Conservation (phyloP, 1,140 invertebrate species). For the Psilanteris sp. region DNA sequence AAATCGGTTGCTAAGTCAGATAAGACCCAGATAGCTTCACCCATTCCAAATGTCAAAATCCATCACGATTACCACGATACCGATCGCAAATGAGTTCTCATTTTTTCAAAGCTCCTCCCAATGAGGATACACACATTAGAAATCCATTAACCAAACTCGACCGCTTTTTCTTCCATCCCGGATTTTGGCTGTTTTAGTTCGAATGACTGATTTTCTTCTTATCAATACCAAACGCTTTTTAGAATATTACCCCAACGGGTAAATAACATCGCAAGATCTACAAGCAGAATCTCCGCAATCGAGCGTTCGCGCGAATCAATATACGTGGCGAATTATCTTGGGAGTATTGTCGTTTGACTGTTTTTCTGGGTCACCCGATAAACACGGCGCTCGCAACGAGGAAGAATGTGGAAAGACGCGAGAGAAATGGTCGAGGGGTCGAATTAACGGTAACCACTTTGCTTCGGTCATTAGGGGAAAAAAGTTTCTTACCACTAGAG, state of each 20-base stretch:
- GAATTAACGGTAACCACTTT: constrained; percentile 77
- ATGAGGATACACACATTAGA: constrained; percentile 15
- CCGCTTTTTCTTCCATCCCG: constrained; percentile 23
- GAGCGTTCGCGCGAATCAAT: constrained; percentile 47
- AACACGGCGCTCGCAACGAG: constrained; percentile 54
- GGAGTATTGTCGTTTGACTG: constrained; percentile 58
- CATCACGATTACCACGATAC: too few species aligned
- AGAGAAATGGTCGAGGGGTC: constrained; percentile 50
- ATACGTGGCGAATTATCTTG: constrained; percentile 54
- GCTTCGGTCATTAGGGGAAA: constrained; percentile 72
- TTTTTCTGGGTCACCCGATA: constrained; percentile 77
- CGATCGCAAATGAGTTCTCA: too few species aligned
- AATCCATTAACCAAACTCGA: constrained; percentile 21
- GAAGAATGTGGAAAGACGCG: constrained; percentile 34
- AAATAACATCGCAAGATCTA: constrained; percentile 35
- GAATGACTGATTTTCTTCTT: constrained; percentile 54
- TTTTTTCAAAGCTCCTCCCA: too few species aligned
- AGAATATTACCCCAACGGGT: constrained; percentile 42
- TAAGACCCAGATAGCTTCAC: too few species aligned
- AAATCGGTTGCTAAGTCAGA: background rate
- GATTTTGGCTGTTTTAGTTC: constrained; percentile 31
- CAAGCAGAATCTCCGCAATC: constrained; percentile 32
- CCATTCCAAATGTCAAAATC: too few species aligned
- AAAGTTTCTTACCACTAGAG: constrained; percentile 72
- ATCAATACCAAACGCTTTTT: constrained; percentile 37